These are phyloP conservation scores for Muscidifurax raptorellus DNA, from an alignment of 1,140 invertebrate genomes.

Conservation along the genomic window DNA sequence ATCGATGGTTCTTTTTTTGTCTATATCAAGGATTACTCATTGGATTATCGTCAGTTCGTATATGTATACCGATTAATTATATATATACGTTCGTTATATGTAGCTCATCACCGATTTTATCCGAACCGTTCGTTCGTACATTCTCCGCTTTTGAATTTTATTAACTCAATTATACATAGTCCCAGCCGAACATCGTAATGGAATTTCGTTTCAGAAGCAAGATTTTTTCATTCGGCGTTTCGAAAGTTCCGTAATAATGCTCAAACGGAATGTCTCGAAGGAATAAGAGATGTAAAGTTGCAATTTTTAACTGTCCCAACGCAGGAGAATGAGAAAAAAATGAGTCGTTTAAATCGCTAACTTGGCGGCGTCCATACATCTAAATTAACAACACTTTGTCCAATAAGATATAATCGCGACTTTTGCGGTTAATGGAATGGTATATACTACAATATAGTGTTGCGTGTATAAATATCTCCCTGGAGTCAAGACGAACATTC, in stretches of 20 bases:
- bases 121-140: conserved; percentile 6
- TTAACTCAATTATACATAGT: background rate
- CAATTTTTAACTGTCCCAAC: background rate
- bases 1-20: conserved; percentile 13
- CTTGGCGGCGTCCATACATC: conserved; percentile 44
- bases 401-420: conserved; percentile 42
- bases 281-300: background rate
- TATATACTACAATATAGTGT: conserved; percentile 42
- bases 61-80: conserved; percentile 10
- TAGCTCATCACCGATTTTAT: background rate
- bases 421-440: conserved; percentile 40
- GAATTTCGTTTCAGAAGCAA: background rate
- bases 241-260: no score
- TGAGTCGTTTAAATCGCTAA: background rate
- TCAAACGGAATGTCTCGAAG: background rate
- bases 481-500: conserved; percentile 13
- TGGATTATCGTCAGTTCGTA: background rate
- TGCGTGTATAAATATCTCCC: background rate
- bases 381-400: conserved; percentile 40
- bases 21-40: background rate
- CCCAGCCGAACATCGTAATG: background rate
- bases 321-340: background rate
- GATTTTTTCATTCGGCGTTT: background rate
- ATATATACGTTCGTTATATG: background rate
- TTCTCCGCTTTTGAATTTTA: background rate